These are phyloP conservation scores for Erethizon dorsatum DNA, from an alignment of 2,797 vertebrate species.

Conservation along the genomic window DNA sequence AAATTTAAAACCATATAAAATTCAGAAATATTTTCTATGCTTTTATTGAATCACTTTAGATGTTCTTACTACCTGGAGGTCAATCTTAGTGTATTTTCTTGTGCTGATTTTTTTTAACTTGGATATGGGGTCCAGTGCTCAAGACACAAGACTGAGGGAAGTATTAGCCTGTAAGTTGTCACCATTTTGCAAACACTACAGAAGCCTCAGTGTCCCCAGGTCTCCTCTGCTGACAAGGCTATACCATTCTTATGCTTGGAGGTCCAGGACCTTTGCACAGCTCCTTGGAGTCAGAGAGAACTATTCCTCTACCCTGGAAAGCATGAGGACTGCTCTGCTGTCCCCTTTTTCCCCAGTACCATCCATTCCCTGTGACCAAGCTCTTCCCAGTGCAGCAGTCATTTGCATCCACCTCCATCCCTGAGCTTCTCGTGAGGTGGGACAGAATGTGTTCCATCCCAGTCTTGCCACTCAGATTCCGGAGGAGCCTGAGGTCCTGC, in stretches of 20 bases:
- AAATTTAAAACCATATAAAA: not conserved
- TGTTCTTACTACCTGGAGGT: not conserved
- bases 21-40: not conserved
- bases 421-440: no score
- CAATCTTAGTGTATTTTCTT: not conserved
- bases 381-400: not conserved
- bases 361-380: not conserved
- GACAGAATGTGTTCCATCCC: not conserved
- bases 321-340: not conserved
- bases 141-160: fast-evolving
- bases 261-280: no score
- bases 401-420: not conserved
- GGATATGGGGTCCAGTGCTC: not conserved
- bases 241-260: not conserved
- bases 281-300: fast-evolving
- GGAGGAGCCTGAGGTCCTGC: fast-evolving
- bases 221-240: not conserved
- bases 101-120: not conserved
- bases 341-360: not conserved
- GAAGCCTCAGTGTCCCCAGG: no score
- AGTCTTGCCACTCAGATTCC: not conserved
- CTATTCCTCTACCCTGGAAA: not conserved
- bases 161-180: not conserved
- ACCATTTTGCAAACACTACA: not conserved
- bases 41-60: not conserved